Evolutionary conservation across 2,797 vertebrate genomes (phyloP), one percentile per base, ranked within the genome.

Genomic region (Sitta carolinensis): DNA sequence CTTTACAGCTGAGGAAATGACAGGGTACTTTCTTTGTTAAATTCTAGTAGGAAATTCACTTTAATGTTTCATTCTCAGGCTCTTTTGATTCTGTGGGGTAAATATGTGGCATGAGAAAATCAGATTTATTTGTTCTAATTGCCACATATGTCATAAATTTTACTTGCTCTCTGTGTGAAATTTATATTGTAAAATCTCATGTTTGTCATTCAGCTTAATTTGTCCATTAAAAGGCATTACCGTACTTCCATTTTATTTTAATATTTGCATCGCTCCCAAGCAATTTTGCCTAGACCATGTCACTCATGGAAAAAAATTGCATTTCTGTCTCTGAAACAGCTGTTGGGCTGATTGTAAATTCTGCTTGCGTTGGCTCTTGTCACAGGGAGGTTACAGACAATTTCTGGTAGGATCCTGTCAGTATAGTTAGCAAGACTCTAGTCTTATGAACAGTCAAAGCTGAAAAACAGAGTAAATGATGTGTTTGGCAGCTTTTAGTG

Each of bases 1-100:
- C 30, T 19, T 93, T 90, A 52, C 84, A 82, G 57, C 50, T 67
- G 75, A 89, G 92, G 88, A 95, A 93, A 76, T 76, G 29, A 73
- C 80, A 76, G 36, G 2, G 5, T 70, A 32, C 32, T 69, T 43
- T 15, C 62, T 76, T 69, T 78, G 64, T 84, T 87, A 79, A 87
- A 58, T 74, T 92, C 3, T 50, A 64, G n/a, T 45, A 84, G 86
- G 92, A 93, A 87, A 89, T 82, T 69, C 16, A 18, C 34, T 80
- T 90, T 11, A 78, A 57, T 17, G 2, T 67, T 86, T 89, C 42
- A 16, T 67, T 89, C 38, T 47, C 38, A 47, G 68, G 18, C 14
- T 77, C 8, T 52, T 62, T 27, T 50, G 40, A 50, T 84, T 79
- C 70, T 63, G 2, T 26, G 38, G 34, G 2, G 9, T 85, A 82